A percentile compares a stretch with the other conserved stretches of the same genome.
Conservation (phyloP, 1,140 invertebrate genomes). For the Globodera rostochiensis region DNA sequence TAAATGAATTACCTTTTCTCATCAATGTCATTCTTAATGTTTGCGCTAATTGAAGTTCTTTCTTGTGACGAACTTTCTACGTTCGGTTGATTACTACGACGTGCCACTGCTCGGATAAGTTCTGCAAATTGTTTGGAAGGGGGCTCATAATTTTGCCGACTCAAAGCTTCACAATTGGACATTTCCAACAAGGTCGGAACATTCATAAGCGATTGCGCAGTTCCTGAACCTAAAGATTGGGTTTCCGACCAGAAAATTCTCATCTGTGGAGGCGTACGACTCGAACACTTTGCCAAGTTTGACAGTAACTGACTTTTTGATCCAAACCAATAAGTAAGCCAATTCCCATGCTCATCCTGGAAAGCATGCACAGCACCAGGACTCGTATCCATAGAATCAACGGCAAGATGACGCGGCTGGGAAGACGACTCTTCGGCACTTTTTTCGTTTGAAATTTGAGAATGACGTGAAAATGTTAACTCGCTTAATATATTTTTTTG, state of each 20-base stretch:
- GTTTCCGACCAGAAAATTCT: no score
- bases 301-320: constrained; percentile 72
- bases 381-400: constrained; percentile 81
- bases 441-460: background rate
- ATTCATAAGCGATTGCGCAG: constrained; percentile 58
- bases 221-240: constrained; percentile 45
- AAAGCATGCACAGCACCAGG: constrained; percentile 79
- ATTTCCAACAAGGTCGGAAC: constrained; percentile 52
- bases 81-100: no score
- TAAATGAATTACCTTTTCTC: background rate
- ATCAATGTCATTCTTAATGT: no score
- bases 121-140: background rate
- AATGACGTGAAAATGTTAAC: background rate
- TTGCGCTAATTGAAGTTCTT: no score
- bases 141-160: background rate
- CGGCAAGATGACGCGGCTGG: constrained; percentile 75
- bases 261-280: no score
- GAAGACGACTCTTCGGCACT: background rate
- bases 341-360: constrained; percentile 70
- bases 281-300: no score
- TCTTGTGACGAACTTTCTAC: no score
- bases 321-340: constrained; percentile 83
- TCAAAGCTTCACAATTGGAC: constrained; percentile 27
- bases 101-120: no score
- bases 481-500: background rate